Conservation (phyloP, 2,113 vertebrate genomes). For the Orthonyx spaldingii region DNA sequence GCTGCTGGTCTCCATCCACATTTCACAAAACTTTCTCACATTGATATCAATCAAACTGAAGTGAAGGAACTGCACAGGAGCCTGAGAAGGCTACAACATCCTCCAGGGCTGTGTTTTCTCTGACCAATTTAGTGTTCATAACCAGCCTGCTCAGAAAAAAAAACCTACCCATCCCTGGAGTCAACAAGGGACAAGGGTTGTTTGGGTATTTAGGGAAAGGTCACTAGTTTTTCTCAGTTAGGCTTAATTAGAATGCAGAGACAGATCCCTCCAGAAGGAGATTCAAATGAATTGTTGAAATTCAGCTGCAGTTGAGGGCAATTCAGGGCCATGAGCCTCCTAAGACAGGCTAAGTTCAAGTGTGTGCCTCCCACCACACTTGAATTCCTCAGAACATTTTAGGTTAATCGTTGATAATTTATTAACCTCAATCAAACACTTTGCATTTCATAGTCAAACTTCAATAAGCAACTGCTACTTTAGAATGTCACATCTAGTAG, state of each 20-base stretch:
- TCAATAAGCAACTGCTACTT: background rate
- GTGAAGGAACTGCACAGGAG: background rate
- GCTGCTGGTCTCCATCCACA: background rate
- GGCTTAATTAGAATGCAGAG: too few relatives aligned
- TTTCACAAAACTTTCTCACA: background rate
- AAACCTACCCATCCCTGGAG: background rate
- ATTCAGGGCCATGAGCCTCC: rapidly evolving
- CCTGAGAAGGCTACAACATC: background rate
- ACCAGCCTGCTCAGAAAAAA: background rate
- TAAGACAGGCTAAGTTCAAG: background rate
- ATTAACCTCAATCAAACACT: background rate
- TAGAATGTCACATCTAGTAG: background rate
- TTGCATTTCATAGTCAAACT: background rate
- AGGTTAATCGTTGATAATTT: background rate
- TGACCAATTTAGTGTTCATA: background rate
- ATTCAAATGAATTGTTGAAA: background rate
- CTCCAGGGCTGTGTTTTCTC: background rate
- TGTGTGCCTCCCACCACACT: background rate
- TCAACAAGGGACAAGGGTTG: background rate
- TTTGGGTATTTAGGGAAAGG: background rate
- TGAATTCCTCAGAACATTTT: background rate
- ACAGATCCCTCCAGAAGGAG: background rate
- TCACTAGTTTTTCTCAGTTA: background rate
- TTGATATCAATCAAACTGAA: background rate
- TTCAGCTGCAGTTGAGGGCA: background rate